Base-by-base conservation (phyloP, 2,888 invertebrate species). In the Hypolimnas misippus region DNA sequence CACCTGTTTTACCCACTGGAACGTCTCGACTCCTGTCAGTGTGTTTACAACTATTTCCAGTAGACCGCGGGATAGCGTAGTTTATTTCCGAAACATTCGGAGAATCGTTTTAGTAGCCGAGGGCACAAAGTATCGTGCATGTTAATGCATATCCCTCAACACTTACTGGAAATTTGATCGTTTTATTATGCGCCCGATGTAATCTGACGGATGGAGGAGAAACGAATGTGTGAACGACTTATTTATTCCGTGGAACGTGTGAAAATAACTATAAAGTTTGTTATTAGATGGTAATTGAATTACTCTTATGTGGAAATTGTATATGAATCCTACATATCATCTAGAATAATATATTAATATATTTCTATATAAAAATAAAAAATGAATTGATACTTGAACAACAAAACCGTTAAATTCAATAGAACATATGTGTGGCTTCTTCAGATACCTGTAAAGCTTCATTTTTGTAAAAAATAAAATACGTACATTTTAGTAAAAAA, bases 151-250 rank as follows among this genome's bases (percentile, higher is more conserved):
- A 73, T 64, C 59, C 66, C 65, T 67, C 73, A 75, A 68, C 78
- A 77, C 78, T 81, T 79, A 81, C 81, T 73, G 74, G 83, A 81
- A 81, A 73, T 76, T 69, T 71, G 80, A 81, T 76, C 76, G 74
- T 77, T 80, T 82, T 83, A 81, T 77, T 83, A 83, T 80, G 81
- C 82, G 71, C 54, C 70, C 65, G 78, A 79, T 80, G 74, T 74
- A 77, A 79, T 79, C 78, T 70, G 63, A 67, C 73, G 73, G 74
- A 78, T 72, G 75, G 67, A 69, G 70, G 54, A 65, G 67, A 63
- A 61, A 56, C 62, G 42, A 52, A 44, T 55, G 55, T 61, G 61
- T 61, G 40, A 61, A 55, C 54, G 29, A 19, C 54, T 53, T 46
- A 25, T 19, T 53, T 44, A 25, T 53, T 59, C 16, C 14, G 17